These are phyloP conservation scores for Toxonevra muliebris DNA, from an alignment of 2,888 invertebrate species.

Conservation along the genomic window DNA sequence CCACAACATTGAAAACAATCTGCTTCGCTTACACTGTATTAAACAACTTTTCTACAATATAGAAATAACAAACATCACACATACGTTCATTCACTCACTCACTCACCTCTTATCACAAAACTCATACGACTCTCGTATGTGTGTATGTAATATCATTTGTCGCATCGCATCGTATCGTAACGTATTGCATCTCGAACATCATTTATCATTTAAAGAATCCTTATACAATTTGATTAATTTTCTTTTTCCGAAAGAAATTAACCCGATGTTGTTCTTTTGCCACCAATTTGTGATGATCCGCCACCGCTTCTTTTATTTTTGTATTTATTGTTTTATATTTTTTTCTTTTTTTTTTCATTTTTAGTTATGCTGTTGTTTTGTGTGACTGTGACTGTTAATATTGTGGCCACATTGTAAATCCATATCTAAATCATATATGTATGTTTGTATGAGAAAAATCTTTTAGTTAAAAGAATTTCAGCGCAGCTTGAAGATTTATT, in stretches of 20 bases:
- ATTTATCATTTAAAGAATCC: constrained; percentile 60
- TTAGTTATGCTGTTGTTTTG: constrained; percentile 21
- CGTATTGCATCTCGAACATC: constrained; percentile 49
- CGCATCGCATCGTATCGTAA: constrained; percentile 49
- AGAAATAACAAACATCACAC: neutral
- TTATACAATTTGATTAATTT: constrained; percentile 53
- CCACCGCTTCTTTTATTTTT: constrained; percentile 34
- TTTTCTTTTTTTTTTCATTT: no score
- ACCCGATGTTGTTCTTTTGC: constrained; percentile 54
- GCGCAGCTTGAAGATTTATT: constrained; percentile 58
- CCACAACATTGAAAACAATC: no score
- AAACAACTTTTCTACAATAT: neutral
- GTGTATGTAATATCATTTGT: constrained; percentile 54
- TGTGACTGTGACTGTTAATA: neutral
- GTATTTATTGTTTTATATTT: constrained; percentile 35
- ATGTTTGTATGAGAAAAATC: no score
- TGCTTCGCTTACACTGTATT: no score
- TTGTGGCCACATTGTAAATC: constrained; percentile 19
- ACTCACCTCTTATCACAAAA: constrained; percentile 11
- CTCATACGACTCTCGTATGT: neutral
- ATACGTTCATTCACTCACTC: neutral
- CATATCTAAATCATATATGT: neutral
- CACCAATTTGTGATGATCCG: constrained; percentile 38
- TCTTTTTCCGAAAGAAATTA: constrained; percentile 63
- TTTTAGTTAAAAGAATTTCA: constrained; percentile 18